Evolutionary conservation across 2,888 invertebrate genomes (phyloP), one percentile per base, ranked within the genome.

Genomic region (Meandrusa payeni): DNA sequence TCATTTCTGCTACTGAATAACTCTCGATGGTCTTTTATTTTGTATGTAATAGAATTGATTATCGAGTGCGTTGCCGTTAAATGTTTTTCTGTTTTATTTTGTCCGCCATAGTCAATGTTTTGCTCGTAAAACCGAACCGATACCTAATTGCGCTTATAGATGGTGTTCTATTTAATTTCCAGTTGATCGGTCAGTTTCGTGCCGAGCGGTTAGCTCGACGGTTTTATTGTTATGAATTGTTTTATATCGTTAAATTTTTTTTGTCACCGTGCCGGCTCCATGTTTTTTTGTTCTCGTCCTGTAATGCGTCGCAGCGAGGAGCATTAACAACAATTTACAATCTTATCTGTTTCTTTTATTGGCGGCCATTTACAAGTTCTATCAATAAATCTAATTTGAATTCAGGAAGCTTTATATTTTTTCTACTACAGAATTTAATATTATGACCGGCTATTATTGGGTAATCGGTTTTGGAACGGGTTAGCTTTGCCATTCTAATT

Each of bases 211-310:
- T 51, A 51, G 52, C 60, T 64, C 75, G 76, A 79, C 74, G 66
- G 75, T 79, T 82, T 82, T 82, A 85, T 82, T 79, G 72, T 74
- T 74, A 79, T 81, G 72, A 82, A 83, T 85, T 73, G 76, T 76
- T 75, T 70, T 61, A 64, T 61, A 58, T 55, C 54, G 41, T 43
- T 29, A 26, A 41, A 27, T 27, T 59, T 53, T 55, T 52, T 48
- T 55, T 55, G 50, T 54, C 54, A 41, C 57, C 41, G 55, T 52
- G 57, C 52, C 53, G 55, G 53, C 51, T 52, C 17, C 6, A 41
- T 19, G 50, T 48, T 54, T 53, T 58, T 57, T 59, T 56, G 59
- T 58, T 47, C 52, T 42, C 29, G 36, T 51, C 44, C 48, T 53
- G 54, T 54, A 58, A 52, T 50, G 43, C 42, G 43, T 47, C 44